Base-by-base conservation (phyloP, 2,797 vertebrate genomes). In the Sparidentex hasta region DNA sequence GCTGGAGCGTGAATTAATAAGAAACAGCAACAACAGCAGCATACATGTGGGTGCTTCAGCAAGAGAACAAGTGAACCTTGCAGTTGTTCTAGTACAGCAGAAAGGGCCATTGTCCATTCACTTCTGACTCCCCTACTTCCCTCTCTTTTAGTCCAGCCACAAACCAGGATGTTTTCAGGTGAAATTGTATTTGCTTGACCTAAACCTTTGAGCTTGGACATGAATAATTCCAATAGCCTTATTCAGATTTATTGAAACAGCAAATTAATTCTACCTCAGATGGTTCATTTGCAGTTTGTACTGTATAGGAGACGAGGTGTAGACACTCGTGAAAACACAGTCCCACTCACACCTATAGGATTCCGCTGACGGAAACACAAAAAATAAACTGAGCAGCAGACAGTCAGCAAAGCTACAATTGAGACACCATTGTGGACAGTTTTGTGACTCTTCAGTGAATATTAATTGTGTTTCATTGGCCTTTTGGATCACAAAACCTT, bases 381-480 rank as follows among this genome's bases (percentile, higher is more conserved):
- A 7, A 8, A 63, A 47, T 11, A 50, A 38, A 67, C 21, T 8
- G 20, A 13, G 18, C 9, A 29, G n/a, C 44, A 33, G 5, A 33
- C 5, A 77, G 38, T 50, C 27, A 11, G 4, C 27, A n/a, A 6
- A 44, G 12, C 48, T 27, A 16, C 11, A 47, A 18, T 5, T 21
- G 16, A 61, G 74, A 65, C 29, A 69, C 47, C 12, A 27, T 23
- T 71, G 18, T 66, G 16, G 9, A 11, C 27, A 41, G 20, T 66
- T 83, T 52, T 59, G 17, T 33, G 63, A 56, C 47, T 29, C 65
- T 41, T 48, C 8, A 6, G 23, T 77, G 79, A 80, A 84, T 69
- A 16, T 76, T 80, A 68, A 84, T 87, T 83, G 81, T 69, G 66
- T 79, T 85, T 91, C 58, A 52, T 38, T 86, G 76, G 16, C 81